A percentile compares a stretch with the other conserved stretches of the same genome.
Conservation (phyloP, 2,113 vertebrate species). For the Anser brachyrhynchus region DNA sequence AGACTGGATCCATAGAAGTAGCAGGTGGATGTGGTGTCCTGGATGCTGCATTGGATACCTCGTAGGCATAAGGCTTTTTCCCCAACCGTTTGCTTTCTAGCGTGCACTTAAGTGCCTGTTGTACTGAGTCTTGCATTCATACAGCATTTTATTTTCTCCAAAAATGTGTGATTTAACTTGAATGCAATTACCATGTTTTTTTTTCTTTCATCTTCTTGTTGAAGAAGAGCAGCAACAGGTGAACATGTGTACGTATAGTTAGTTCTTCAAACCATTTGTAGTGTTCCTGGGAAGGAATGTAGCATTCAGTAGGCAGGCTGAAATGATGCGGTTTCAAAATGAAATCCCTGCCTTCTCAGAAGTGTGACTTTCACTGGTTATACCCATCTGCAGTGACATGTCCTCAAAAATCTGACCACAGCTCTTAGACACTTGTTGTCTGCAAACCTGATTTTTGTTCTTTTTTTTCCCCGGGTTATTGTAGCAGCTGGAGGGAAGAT, state of each 20-base stretch:
- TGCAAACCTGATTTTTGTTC: not conserved
- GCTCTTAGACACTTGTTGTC: not conserved
- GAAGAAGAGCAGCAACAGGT: not conserved
- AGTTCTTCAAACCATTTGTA: not conserved
- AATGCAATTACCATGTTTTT: not conserved
- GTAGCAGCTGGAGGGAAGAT: not conserved
- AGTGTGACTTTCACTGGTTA: not conserved
- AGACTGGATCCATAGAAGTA: not conserved
- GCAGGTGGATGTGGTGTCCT: not conserved
- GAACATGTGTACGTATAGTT: fast-evolving
- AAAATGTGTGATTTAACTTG: not conserved
- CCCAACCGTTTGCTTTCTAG: not conserved
- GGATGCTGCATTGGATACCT: not conserved
- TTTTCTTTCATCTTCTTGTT: not conserved
- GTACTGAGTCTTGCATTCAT: not conserved
- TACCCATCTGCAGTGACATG: not conserved
- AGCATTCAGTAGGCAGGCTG: not conserved
- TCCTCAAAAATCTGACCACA: not conserved
- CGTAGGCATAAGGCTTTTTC: not conserved
- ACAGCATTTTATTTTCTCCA: not conserved
- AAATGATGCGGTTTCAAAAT: not conserved
- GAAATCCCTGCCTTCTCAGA: not conserved
- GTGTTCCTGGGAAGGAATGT: not conserved
- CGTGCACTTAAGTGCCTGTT: not conserved
- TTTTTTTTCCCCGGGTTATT: not conserved